phyloP scores from a whole-genome alignment of 2,888 invertebrate species.

The Cantharis rustica region DNA sequence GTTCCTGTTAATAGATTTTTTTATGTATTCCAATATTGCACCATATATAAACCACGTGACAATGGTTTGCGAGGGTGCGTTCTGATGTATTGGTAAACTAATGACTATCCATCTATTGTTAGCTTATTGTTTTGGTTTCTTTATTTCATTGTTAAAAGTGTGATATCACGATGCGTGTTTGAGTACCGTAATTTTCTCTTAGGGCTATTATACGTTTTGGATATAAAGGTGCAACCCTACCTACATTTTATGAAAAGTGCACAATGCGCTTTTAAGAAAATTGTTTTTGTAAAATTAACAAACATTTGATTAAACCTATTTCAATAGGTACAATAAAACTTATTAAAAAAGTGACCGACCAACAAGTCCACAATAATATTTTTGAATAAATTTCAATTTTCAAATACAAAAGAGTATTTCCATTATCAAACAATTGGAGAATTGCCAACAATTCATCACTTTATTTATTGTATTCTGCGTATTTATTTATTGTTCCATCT shows the following conservation, averaged over 20 bases:
- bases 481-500: slow-evolving; percentile 28
- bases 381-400: slow-evolving; percentile 28
- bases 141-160: slow-evolving; percentile 40
- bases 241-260: background rate
- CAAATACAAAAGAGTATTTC: slow-evolving; percentile 27
- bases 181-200: slow-evolving; percentile 37
- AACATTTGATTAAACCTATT: background rate
- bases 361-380: slow-evolving; percentile 16
- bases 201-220: background rate
- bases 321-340: background rate
- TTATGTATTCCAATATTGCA: slow-evolving; percentile 8
- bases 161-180: slow-evolving; percentile 42
- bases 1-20: slow-evolving; percentile 6
- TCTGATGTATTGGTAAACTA: slow-evolving; percentile 40
- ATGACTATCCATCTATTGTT: slow-evolving; percentile 44
- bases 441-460: slow-evolving; percentile 31
- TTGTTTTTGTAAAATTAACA: background rate
- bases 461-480: slow-evolving; percentile 29
- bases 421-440: slow-evolving; percentile 31
- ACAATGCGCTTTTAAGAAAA: background rate
- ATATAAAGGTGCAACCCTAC: background rate
- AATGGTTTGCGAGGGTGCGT: slow-evolving; percentile 33
- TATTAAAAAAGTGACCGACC: background rate
- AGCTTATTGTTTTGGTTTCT: slow-evolving; percentile 35
- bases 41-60: slow-evolving; percentile 28